phyloP scores from a whole-genome alignment of 2,113 vertebrate genomes.

The Poeciliopsis turrubarensis region DNA sequence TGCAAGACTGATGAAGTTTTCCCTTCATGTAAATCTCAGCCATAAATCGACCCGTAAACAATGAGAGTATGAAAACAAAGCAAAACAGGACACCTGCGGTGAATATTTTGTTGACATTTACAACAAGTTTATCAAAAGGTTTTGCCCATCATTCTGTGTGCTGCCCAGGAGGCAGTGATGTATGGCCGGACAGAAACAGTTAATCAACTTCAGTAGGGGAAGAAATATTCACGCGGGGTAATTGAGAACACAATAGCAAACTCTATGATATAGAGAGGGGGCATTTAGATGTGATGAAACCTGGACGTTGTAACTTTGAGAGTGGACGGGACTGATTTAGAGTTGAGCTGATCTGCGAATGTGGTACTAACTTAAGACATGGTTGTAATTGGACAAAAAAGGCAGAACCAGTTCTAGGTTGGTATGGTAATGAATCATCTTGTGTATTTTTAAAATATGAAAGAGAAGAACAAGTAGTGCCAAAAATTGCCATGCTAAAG shows the following conservation, averaged over 20 bases:
- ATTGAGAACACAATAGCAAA: constrained; percentile 57
- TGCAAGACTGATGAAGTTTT: constrained; percentile 31
- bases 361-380: constrained; percentile 22
- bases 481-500: constrained; percentile 67
- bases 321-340: neutral
- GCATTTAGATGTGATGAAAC: constrained; percentile 46
- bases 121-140: constrained; percentile 64
- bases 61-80: constrained; percentile 40
- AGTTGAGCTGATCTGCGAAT: constrained; percentile 14
- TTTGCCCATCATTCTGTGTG: constrained; percentile 56
- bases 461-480: constrained; percentile 62
- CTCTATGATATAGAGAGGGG: constrained; percentile 31
- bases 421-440: constrained; percentile 61
- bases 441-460: constrained; percentile 64
- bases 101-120: constrained; percentile 71
- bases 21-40: constrained; percentile 38
- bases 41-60: constrained; percentile 54
- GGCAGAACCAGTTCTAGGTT: constrained; percentile 28
- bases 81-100: constrained; percentile 44
- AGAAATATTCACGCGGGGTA: constrained; percentile 66
- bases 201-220: constrained; percentile 66
- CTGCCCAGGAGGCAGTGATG: constrained; percentile 61
- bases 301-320: constrained; percentile 25
- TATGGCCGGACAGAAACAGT: constrained; percentile 59
- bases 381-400: constrained; percentile 27